Percentiles rank a stretch among this genome's conserved stretches.
Evolutionary conservation across 2,113 vertebrate species (phyloP).

Genomic region (Anguilla japonica): DNA sequence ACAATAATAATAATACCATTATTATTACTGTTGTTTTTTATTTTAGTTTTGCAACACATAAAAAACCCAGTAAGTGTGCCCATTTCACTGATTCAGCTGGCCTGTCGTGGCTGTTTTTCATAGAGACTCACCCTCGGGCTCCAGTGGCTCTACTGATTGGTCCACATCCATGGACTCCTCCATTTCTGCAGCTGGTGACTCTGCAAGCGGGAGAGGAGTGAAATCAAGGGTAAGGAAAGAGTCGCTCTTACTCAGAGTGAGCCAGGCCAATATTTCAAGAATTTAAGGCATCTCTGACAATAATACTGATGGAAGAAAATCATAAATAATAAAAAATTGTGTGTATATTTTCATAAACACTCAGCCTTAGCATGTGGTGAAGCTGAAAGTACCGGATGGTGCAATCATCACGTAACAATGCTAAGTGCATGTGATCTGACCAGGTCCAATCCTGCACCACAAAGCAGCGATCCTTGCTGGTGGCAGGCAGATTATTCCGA

Average conservation of each 20-base stretch:
- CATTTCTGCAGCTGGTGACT: neutral
- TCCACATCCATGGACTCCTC: neutral
- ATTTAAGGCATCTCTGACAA: too few relatives aligned
- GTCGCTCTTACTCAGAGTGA: too few relatives aligned
- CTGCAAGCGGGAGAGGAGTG: constrained; percentile 2
- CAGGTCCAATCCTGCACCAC: constrained; percentile 41
- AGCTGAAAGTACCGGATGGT: neutral
- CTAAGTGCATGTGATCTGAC: neutral
- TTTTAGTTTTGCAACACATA: neutral
- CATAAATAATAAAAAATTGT: neutral
- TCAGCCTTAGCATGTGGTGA: too few relatives aligned
- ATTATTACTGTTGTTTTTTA: neutral
- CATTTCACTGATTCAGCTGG: neutral
- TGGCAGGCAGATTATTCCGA: constrained; percentile 45
- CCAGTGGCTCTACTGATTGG: neutral
- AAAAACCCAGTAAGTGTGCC: neutral
- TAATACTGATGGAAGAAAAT: neutral
- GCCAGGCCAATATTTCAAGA: too few relatives aligned
- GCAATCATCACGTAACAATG: neutral
- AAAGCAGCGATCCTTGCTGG: constrained; percentile 45
- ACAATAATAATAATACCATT: too few relatives aligned
- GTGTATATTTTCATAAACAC: too few relatives aligned
- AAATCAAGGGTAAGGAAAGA: too few relatives aligned
- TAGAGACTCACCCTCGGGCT: constrained; percentile 20
- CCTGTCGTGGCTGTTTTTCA: neutral